Evolutionary conservation across 37 sponge, comb jelly and placozoan species (phyloP), one percentile per base, ranked within the genome.

Genomic region (Cladorhizidae sp.): DNA sequence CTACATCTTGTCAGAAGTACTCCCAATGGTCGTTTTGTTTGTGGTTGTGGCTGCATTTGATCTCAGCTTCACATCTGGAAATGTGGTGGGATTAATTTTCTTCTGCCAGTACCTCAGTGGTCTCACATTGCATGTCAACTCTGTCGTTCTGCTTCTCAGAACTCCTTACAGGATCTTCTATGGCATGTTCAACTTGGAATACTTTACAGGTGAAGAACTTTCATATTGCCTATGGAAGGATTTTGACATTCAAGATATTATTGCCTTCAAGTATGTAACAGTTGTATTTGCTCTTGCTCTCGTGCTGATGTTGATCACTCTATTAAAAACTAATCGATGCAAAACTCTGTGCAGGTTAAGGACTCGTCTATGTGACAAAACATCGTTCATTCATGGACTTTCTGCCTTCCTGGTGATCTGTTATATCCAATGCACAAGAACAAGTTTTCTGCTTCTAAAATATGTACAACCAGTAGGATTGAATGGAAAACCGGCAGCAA

Each of bases 51-150:
- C 80, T 35, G 35, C 29, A 3, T 72, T 86, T 14, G 52, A 86
- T 52, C 59, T 86, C 15, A 79, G 87, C 40, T 86, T 86, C 42
- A 80, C 87, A 54, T 74, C 87, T 40, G 87, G 87, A 3, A 39
- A 43, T 23, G 37, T 73, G 1, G 74, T 43, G 25, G 80, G 87
- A 0, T 86, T 80, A 23, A 74, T 86, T 45, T 40, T 86, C 31
- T 86, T 86, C 54, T 54, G 72, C 36, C 87, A 86, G n/a, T 9
- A 79, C 21, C 31, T 74, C 8, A 73, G 65, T 37, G 3, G 39
- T 29, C 64, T 77, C 38, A 26, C 80, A 26, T 22, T 86, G 21
- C 59, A 72, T 33, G 20, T 74, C 33, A 79, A 73, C 26, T 29
- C 38, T 22, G 21, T 0, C 40, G 21, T 32, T 15, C 18, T n/a